These are phyloP conservation scores for Porphyrio hochstetteri DNA, from an alignment of 2,113 vertebrate genomes.

Conservation along the genomic window DNA sequence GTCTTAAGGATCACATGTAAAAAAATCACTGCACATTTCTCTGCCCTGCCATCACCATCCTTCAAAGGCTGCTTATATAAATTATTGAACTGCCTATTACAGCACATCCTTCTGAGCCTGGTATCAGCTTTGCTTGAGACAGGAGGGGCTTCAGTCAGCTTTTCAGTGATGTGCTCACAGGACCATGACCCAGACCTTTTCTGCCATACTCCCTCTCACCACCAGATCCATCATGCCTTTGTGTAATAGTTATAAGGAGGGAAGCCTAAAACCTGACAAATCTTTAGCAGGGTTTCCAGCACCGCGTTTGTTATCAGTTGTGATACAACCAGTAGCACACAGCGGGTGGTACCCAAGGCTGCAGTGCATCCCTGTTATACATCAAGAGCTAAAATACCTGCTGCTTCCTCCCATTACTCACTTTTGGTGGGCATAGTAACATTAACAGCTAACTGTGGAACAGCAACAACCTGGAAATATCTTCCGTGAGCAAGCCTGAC, in stretches of 20 bases:
- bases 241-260: neutral
- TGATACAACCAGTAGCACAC: fast-evolving
- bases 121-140: neutral
- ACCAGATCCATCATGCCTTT: neutral
- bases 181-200: neutral
- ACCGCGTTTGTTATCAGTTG: neutral
- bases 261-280: neutral
- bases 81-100: neutral
- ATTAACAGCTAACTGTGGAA: neutral
- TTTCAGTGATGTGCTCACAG: neutral
- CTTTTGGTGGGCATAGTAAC: neutral
- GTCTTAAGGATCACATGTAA: neutral
- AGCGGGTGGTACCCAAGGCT: neutral
- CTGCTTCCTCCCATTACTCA: neutral
- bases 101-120: neutral
- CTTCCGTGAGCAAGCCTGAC: neutral
- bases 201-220: neutral
- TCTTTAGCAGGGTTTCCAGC: neutral
- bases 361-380: neutral
- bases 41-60: neutral
- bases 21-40: neutral
- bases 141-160: neutral
- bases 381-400: neutral
- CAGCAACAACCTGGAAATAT: neutral
- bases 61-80: neutral